Conservation (phyloP, 2,797 vertebrate genomes). For the Psittacula echo region DNA sequence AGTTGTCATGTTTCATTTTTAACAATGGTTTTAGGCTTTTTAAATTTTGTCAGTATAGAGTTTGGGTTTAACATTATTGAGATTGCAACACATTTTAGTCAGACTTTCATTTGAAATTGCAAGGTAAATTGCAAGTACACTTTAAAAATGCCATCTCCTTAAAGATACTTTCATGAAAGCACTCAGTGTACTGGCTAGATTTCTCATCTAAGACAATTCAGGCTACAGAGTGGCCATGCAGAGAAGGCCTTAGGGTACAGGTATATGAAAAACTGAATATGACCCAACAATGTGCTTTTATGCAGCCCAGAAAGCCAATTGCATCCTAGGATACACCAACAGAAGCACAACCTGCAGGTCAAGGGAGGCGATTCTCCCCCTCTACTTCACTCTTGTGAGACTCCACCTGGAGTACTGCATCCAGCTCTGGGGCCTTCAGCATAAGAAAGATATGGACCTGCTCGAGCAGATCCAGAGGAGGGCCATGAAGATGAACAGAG, state of each 20-base stretch:
- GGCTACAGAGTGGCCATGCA: not conserved
- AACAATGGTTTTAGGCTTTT: not conserved
- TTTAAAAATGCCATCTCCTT: not conserved
- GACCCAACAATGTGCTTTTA: not conserved
- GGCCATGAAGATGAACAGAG: accelerated
- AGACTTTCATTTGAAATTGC: not conserved
- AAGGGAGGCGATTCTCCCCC: accelerated
- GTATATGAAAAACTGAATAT: not conserved
- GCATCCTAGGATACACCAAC: not conserved
- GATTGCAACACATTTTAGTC: not conserved
- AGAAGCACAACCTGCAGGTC: accelerated
- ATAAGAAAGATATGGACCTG: not conserved
- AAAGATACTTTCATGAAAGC: not conserved
- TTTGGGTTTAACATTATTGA: not conserved
- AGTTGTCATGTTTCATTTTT: not conserved
- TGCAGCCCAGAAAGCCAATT: not conserved
- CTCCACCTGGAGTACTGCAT: too few relatives aligned
- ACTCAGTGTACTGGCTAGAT: not conserved
- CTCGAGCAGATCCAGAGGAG: not conserved
- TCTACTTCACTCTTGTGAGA: not conserved
- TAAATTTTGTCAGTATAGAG: not conserved
- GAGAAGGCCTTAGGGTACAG: not conserved
- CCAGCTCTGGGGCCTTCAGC: not conserved
- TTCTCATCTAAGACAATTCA: not conserved
- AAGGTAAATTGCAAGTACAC: not conserved